These are phyloP conservation scores for Drosophila eohydei DNA, from an alignment of 2,888 invertebrate species.

Conservation along the genomic window DNA sequence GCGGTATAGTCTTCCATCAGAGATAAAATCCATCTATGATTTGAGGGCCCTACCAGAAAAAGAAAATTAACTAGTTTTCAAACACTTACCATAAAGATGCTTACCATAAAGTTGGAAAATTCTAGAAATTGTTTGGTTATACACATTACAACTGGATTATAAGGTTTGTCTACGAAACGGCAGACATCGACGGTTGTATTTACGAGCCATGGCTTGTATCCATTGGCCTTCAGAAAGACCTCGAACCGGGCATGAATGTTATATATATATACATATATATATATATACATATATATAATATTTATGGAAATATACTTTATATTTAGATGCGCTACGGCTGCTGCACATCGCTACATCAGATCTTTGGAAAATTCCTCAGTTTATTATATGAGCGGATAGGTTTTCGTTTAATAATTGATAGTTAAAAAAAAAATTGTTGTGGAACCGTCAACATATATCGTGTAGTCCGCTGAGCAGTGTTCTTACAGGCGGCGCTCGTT, in stretches of 20 bases:
- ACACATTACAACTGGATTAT: background rate
- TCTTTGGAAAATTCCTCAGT: no score
- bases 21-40: background rate
- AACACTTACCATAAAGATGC: background rate
- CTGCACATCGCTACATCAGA: no score
- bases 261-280: no score
- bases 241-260: constrained; percentile 16
- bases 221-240: constrained; percentile 38
- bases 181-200: constrained; percentile 22
- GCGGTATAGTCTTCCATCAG: background rate
- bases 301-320: no score
- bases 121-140: background rate
- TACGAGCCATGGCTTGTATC: constrained; percentile 47
- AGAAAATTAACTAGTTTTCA: background rate
- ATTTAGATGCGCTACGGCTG: no score
- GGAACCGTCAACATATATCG: no score
- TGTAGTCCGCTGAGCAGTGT: no score
- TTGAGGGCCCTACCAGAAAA: background rate
- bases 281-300: no score
- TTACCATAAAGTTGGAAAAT: background rate
- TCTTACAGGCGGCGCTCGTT: no score
- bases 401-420: no score
- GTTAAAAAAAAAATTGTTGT: no score
- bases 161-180: background rate
- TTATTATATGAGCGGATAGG: no score